Percentiles rank a stretch among this genome's conserved stretches.
phyloP scores from a whole-genome alignment of 2,888 invertebrate genomes.

The Lithosia quadra region DNA sequence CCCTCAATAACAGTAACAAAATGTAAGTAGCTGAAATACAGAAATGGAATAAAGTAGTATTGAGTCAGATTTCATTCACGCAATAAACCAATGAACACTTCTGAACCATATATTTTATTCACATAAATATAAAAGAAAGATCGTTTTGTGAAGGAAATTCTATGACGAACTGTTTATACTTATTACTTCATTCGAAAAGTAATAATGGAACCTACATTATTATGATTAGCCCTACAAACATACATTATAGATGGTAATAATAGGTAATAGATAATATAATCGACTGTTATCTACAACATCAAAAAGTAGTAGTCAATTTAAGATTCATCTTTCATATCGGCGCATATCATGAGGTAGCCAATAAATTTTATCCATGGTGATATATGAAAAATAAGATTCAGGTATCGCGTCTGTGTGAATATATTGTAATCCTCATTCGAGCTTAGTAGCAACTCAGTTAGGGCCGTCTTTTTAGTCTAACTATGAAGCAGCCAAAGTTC shows the following conservation, averaged over 20 bases:
- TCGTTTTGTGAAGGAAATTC: conserved; percentile 3
- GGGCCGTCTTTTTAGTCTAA: too few relatives aligned
- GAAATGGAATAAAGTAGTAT: neutral
- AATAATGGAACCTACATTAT: neutral
- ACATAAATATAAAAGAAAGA: conserved; percentile 26
- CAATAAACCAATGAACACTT: conserved; percentile 5
- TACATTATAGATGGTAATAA: neutral
- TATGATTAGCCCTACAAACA: neutral
- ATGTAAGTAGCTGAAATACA: neutral
- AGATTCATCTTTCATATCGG: conserved; percentile 22
- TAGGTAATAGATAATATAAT: neutral
- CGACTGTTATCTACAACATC: neutral
- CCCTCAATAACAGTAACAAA: neutral
- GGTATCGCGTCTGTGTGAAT: neutral
- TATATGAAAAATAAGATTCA: neutral
- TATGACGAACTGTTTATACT: conserved; percentile 13
- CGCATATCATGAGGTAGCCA: conserved; percentile 8
- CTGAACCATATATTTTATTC: conserved; percentile 29
- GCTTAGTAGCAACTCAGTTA: too few relatives aligned
- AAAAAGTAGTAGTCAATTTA: conserved; percentile 26
- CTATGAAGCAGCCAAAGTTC: too few relatives aligned
- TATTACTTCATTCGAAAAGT: conserved; percentile 15
- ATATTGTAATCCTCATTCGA: too few relatives aligned
- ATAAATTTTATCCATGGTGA: conserved; percentile 4
- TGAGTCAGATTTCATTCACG: conserved; percentile 6